Base-by-base conservation (phyloP, 2,888 invertebrate genomes). In the Epinotia nisella region DNA sequence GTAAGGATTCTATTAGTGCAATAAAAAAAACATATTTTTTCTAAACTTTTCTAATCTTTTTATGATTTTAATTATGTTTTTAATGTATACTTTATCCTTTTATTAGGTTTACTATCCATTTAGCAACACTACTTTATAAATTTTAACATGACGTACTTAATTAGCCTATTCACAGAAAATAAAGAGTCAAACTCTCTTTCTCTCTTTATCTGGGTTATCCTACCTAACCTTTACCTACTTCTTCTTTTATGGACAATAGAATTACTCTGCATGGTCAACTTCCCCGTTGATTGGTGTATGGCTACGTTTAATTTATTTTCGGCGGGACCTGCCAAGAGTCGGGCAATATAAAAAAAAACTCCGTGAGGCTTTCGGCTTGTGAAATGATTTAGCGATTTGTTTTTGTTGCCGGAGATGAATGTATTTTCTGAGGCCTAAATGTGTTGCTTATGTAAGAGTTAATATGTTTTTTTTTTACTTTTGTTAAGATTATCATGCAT, bases 351-450 rank as follows among this genome's bases (percentile, higher is more conserved):
- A 62, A 68, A 71, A 72, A 72, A 66, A 66, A 56, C 35, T 55
- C 41, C 2, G 55, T n/a, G 66, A 56, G 66, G 64, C 58, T 68
- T 73, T 73, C 41, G 64, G 62, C 49, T 64, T 39, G 71, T 45
- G 64, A 68, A 69, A 64, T 73, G 73, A 73, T 73, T 73, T 69
- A 73, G 68, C 58, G 64, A 73, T 73, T 58, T 69, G 64, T 73
- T 73, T 73, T 58, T 69, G 61, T 62, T 62, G 56, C 61, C 56
- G 24, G 61, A 61, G 67, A 72, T 72, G 56, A 56, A 72, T 72
- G 67, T 67, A 61, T 62, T 61, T 66, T 66, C 39, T 21, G 53
- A 56, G 39, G 10, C 66, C 41, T 66, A 53, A 17, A 15, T 35
- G 35, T 35, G 35, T 15, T 10, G 21, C 11, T 3, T 55, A 55